Base-by-base conservation (phyloP, 2,797 vertebrate genomes). In the Sebastiscus albofasciatus region DNA sequence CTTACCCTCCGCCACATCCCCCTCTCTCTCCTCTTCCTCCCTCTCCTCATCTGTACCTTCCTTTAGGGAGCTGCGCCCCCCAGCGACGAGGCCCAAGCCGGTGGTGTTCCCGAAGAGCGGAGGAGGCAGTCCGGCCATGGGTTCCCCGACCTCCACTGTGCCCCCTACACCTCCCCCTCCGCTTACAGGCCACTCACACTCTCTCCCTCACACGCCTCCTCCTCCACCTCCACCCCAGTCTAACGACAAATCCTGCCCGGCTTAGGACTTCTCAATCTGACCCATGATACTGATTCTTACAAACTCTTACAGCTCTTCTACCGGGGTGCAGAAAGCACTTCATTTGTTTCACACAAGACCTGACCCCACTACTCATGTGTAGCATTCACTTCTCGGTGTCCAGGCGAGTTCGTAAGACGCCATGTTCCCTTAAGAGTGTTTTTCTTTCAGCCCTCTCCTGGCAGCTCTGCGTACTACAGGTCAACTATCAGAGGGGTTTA, bases 191-290 rank as follows among this genome's bases (percentile, higher is more conserved):
- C 97, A 92, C 95, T 1, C 89, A 92, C 77, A 96, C 94, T 93
- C 97, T 88, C 94, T 95, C 94, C 79, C 87, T 89, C 18, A 97
- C 94, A 93, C 97, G 91, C 95, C 94, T 93, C 97, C 97, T 92
- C 85, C 97, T 90, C 97, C 97, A 84, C 86, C 97, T 84, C 95
- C 97, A 85, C 95, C 96, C 92, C 92, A 95, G 56, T 92, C 98
- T 58, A 92, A 96, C 0, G 98, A 99, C 95, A 99, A 99, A 94
- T 98, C 97, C 69, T 99, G 98, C 93, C 97, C 97, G 12, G 98
- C 97, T 89, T 99, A 97, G 83, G 34, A 10, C 72, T 65, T 61
- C 70, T 24, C 18, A 39, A 70, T 78, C 80, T 59, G 36, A 80
- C 75, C 71, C 11, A 55, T n/a, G 4, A 67, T 54, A 60, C 52